phyloP scores from a whole-genome alignment of 2,888 invertebrate genomes.

The Orthonychiurus folsomi region DNA sequence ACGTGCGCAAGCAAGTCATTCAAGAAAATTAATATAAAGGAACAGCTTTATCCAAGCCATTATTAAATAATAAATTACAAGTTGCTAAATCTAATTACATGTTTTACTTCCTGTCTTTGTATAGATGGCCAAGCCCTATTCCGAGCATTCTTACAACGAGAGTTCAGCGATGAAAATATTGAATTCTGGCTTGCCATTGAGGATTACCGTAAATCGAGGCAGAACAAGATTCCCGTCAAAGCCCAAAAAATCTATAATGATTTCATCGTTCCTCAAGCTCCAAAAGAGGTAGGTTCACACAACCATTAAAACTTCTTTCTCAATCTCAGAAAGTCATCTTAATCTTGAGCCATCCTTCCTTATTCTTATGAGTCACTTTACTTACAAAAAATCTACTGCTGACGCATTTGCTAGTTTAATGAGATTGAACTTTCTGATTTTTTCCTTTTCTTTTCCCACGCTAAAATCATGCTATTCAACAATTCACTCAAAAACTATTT shows the following conservation, averaged over 20 bases:
- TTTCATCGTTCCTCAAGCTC: constrained; percentile 49
- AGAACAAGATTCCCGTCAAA: constrained; percentile 43
- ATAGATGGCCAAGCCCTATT: constrained; percentile 50
- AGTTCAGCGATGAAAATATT: constrained; percentile 52
- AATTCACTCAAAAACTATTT: no score
- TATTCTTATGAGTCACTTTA: no score
- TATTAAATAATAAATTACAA: no score
- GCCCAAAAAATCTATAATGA: constrained; percentile 50
- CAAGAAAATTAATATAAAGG: no score
- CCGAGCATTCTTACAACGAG: constrained; percentile 49
- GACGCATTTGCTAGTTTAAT: no score
- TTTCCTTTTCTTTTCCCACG: no score
- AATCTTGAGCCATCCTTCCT: not conserved
- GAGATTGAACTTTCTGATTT: no score
- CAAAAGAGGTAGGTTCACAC: constrained; percentile 49
- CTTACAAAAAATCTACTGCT: no score
- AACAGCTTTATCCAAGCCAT: no score
- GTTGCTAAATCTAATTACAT: not conserved
- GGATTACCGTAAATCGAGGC: constrained; percentile 47
- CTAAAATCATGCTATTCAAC: no score
- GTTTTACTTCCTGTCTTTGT: constrained; percentile 26
- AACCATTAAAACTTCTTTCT: not conserved
- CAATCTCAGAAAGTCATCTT: not conserved
- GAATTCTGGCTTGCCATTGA: constrained; percentile 54
- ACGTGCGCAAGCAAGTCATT: no score